These are phyloP conservation scores for Heterodera carotae DNA, from an alignment of 1,140 invertebrate species.

Conservation along the genomic window DNA sequence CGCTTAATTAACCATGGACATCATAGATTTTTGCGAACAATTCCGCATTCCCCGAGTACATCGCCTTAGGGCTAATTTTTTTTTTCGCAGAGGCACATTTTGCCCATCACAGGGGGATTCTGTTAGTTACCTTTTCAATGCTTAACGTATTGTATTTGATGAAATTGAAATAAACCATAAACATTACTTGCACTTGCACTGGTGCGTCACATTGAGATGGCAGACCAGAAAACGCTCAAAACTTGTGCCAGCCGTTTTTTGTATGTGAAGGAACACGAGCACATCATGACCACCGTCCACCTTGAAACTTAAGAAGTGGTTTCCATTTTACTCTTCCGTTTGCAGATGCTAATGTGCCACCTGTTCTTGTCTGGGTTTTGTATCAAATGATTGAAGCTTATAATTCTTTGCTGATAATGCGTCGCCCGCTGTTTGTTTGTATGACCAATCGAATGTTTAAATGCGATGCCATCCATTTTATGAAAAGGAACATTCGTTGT, in stretches of 20 bases:
- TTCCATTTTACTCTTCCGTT: too few species aligned
- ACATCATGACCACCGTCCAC: constrained; percentile 80
- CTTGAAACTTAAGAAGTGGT: background rate
- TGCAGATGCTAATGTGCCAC: background rate
- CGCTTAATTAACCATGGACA: too few species aligned
- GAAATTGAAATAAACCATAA: too few species aligned
- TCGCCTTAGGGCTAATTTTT: too few species aligned
- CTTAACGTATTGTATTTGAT: too few species aligned
- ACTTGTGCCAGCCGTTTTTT: constrained; percentile 93
- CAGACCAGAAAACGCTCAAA: constrained; percentile 72
- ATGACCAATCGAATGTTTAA: background rate
- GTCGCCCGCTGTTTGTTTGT: background rate
- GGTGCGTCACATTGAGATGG: constrained; percentile 54
- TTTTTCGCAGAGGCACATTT: too few species aligned
- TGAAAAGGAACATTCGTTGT: too few species aligned
- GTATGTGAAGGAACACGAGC: constrained; percentile 96
- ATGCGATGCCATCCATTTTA: background rate
- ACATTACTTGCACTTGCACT: background rate
- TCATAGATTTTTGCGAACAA: too few species aligned
- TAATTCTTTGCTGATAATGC: background rate
- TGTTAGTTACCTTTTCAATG: too few species aligned
- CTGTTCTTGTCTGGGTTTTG: background rate
- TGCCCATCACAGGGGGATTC: too few species aligned
- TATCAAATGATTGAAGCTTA: background rate
- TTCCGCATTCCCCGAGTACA: too few species aligned